Percentiles rank a stretch among this genome's conserved stretches.
Evolutionary conservation across 2,888 invertebrate species (phyloP).

Genomic region (Rhabditoides inermis): DNA sequence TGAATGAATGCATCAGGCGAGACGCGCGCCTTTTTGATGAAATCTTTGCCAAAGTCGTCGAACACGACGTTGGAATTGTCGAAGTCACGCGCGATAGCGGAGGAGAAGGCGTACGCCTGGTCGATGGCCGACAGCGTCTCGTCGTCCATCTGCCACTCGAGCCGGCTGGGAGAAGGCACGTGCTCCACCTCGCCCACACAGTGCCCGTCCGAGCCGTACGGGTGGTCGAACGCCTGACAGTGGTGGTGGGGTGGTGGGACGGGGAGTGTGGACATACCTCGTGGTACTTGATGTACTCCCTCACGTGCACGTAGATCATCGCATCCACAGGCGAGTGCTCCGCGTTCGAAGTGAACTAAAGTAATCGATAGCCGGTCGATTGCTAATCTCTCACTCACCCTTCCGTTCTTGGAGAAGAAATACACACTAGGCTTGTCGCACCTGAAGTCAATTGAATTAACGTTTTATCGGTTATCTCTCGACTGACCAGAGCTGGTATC

Average conservation of each 20-base stretch:
- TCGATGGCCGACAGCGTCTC: constrained; percentile 32
- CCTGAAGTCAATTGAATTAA: too few species aligned
- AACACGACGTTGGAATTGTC: constrained; percentile 78
- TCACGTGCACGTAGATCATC: constrained; percentile 40
- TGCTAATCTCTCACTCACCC: constrained; percentile 57
- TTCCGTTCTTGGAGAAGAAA: constrained; percentile 74
- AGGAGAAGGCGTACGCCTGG: constrained; percentile 25
- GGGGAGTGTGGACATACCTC: constrained; percentile 13
- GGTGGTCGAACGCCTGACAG: constrained; percentile 17
- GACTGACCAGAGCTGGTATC: constrained; percentile 91
- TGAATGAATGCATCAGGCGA: constrained; percentile 97
- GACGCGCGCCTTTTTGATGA: constrained; percentile 83
- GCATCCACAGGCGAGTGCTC: constrained; percentile 44
- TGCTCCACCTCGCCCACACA: constrained; percentile 52
- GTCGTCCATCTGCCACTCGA: constrained; percentile 71
- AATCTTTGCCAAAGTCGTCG: constrained; percentile 70
- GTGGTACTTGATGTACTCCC: constrained; percentile 45
- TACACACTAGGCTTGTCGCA: constrained; percentile 66
- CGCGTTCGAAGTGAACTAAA: constrained; percentile 31
- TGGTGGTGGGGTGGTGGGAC: constrained; percentile 1
- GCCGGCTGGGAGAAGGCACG: constrained; percentile 69
- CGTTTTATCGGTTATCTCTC: too few species aligned
- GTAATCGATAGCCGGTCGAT: neutral
- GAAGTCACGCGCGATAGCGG: constrained; percentile 76
- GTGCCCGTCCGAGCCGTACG: constrained; percentile 39